phyloP scores from a whole-genome alignment of 2,797 vertebrate genomes.

The Pantherophis vulpinus region DNA sequence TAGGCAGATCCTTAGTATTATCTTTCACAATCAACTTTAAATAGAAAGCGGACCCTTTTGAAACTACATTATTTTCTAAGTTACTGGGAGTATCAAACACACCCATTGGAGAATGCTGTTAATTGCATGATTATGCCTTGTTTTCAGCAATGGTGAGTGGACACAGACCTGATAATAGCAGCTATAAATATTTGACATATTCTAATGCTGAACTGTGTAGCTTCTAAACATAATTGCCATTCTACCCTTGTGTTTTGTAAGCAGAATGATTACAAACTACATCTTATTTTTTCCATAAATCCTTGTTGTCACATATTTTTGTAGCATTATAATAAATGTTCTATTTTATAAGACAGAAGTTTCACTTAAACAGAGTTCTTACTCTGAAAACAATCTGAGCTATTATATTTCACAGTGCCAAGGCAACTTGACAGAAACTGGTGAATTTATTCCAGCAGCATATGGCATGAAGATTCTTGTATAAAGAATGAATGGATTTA shows the following conservation, averaged over 20 bases:
- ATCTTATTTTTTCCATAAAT: background rate
- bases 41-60: background rate
- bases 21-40: background rate
- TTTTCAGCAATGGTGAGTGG: background rate
- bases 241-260: constrained; percentile 10
- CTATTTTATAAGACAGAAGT: background rate
- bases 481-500: background rate
- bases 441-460: background rate
- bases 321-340: constrained; percentile 1
- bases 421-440: constrained; percentile 1
- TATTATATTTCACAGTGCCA: background rate
- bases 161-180: background rate
- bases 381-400: background rate
- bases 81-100: background rate
- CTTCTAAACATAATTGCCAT: background rate
- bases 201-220: background rate
- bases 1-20: background rate
- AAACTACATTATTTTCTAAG: background rate
- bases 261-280: background rate
- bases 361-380: constrained; percentile 5
- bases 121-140: background rate
- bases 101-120: background rate
- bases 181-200: constrained; percentile 11
- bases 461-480: constrained; percentile 7
- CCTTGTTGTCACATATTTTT: background rate